phyloP scores from a whole-genome alignment of 2,113 vertebrate species.

The Anguilla rostrata region DNA sequence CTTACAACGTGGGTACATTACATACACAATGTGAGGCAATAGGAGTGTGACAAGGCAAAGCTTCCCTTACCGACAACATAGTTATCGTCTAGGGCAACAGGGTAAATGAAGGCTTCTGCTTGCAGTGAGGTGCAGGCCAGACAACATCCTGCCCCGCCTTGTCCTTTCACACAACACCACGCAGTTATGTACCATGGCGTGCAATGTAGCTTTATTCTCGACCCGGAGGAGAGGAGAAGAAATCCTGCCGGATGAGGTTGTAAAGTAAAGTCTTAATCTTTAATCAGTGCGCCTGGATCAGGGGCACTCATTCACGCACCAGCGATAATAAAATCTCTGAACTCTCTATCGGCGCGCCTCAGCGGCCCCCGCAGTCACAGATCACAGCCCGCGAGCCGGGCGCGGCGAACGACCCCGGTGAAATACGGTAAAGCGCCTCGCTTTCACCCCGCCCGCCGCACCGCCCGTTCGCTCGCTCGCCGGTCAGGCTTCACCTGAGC shows the following conservation, averaged over 20 bases:
- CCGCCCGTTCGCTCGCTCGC: not conserved
- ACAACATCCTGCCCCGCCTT: not conserved
- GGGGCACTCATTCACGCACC: constrained; percentile 45
- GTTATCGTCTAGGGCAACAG: constrained; percentile 24
- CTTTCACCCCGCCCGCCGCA: not conserved
- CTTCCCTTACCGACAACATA: constrained; percentile 27
- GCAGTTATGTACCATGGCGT: constrained; percentile 9
- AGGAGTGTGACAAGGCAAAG: constrained; percentile 23
- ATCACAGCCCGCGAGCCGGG: not conserved
- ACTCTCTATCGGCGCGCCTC: constrained; percentile 28
- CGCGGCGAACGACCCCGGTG: not conserved
- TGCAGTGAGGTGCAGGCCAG: constrained; percentile 19
- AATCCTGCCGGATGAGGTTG: constrained; percentile 48
- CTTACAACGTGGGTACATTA: constrained; percentile 27
- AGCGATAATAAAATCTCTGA: constrained; percentile 41
- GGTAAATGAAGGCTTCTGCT: constrained; percentile 22
- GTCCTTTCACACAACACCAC: not conserved
- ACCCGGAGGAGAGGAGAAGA: constrained; percentile 19
- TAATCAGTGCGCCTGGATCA: constrained; percentile 53
- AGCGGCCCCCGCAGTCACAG: constrained; percentile 1
- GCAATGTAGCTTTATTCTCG: constrained; percentile 25
- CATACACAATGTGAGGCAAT: constrained; percentile 28
- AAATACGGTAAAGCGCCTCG: not conserved
- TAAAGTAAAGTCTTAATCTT: constrained; percentile 52
- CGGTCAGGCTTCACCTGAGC: not conserved